Base-by-base conservation (phyloP, 2,888 invertebrate species). In the Thelaira solivaga region DNA sequence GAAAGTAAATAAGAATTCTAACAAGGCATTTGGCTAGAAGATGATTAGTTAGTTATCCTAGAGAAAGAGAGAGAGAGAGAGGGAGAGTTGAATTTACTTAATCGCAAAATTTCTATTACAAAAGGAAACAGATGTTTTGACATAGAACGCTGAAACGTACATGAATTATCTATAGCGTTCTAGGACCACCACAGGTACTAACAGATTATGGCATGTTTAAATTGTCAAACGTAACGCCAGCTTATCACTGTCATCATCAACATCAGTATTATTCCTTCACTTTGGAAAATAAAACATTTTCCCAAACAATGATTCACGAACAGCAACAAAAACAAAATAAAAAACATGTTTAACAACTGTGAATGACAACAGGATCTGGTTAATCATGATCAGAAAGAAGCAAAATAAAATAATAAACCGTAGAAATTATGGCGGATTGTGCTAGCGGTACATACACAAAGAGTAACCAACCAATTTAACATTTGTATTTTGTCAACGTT, bases 391-490 rank as follows among this genome's bases (percentile, higher is more conserved):
- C 34, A 41, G 47, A 39, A n/a, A 49, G 18, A 26, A 59, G 41
- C 6, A 36, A 47, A 16, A 53, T 13, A 39, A 36, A 36, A 34
- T 18, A 53, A 5, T 22, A 20, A 59, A 13, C 43, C 16, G 10
- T 26, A 34, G 13, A 39, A 65, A 18, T 68, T 53, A 62, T 59
- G 36, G 51, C 49, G 61, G 36, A 39, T 65, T 57, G 64, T 57
- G 24, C 49, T 55, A 53, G 74, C 74, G 67, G 67, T 61, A 31
- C 11, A 29, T 53, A 45, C 29, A 49, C 62, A 73, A 68, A 73
- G 55, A 51, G n/a, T 8, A 29, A 31, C 8, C 20, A 43, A 53
- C 20, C 84, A 84, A 85, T 84, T 84, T 83, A 75, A 80, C 71
- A 81, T 65, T 78, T 74, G 69, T 69, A 64, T 65, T 78, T 78